Evolutionary conservation across 2,113 vertebrate species (phyloP).

Genomic region (Erythrolamprus reginae): DNA sequence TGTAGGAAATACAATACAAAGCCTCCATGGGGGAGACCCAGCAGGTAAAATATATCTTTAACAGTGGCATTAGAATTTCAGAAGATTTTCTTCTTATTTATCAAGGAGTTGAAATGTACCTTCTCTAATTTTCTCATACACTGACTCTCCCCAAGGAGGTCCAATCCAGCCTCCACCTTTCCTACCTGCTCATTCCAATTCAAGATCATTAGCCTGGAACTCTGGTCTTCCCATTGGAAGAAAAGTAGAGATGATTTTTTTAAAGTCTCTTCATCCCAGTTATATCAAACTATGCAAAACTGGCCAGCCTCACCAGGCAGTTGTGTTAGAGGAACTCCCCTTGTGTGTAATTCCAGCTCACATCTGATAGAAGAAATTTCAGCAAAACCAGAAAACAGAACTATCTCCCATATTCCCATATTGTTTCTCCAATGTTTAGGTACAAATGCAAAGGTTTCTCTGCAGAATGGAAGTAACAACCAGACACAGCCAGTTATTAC

Average conservation of each 20-base stretch:
- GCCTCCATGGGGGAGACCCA: neutral
- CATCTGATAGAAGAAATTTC: neutral
- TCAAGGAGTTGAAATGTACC: neutral
- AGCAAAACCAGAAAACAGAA: neutral
- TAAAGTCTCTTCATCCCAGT: neutral
- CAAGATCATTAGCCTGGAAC: neutral
- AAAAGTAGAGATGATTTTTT: neutral
- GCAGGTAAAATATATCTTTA: neutral
- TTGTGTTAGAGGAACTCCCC: neutral
- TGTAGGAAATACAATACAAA: neutral
- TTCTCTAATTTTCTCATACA: neutral
- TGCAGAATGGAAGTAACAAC: neutral
- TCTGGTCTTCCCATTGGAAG: neutral
- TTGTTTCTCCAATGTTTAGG: neutral
- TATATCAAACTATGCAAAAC: neutral
- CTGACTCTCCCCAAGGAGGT: neutral
- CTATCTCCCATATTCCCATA: neutral
- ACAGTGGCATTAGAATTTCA: neutral
- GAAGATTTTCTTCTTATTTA: neutral
- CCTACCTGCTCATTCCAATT: neutral
- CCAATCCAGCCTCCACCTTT: neutral
- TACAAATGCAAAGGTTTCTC: neutral
- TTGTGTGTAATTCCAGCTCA: neutral
- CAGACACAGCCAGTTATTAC: neutral
- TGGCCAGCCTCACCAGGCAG: neutral